Evolutionary conservation across 2,113 vertebrate genomes (phyloP), one percentile per base, ranked within the genome.

Genomic region (Saccopteryx bilineata): DNA sequence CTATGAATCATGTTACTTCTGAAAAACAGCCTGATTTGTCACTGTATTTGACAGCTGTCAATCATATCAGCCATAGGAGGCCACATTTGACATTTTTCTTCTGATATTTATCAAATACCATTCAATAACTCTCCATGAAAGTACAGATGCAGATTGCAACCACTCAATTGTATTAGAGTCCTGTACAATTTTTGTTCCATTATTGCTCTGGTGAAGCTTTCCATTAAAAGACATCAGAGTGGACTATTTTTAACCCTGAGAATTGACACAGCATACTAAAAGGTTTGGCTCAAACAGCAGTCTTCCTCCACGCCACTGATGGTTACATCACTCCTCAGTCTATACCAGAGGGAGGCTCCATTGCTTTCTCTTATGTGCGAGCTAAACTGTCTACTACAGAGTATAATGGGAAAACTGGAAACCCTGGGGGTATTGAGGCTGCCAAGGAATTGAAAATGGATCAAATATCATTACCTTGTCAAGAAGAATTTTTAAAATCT

Each of bases 41-140:
- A 93, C 46, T 80, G 78, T 24, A n/a, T 2, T 48, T 96, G 97
- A 90, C 96, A 98, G 87, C 94, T 98, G 96, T 78, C 98, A 96
- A 72, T 97, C 98, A 50, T 4, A 4, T 24, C 72, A 94, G 4
- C 92, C 93, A 28, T 18, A 0, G 46, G 7, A 89, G 76, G 65
- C 80, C 0, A 28, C 23, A 0, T 78, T 48, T 0, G 2, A 39
- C 46, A 89, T 52, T 10, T 39, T 86, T 96, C 75, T 12, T 65
- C 2, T 2, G 23, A 79, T 89, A 72, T 93, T 96, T 89, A 76
- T 86, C 89, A 93, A 94, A 71, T 83, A 90, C 96, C 19, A 1
- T n/a, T 90, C 14, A 33, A 80, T 93, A 48, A 48, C 90, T 97
- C 52, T 14, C 63, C 78, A n/a, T 18, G 84, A 88, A 92, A 94